Evolutionary conservation across 2,113 vertebrate genomes (phyloP), one percentile per base, ranked within the genome.

Genomic region (Rhagologus leucostigma): DNA sequence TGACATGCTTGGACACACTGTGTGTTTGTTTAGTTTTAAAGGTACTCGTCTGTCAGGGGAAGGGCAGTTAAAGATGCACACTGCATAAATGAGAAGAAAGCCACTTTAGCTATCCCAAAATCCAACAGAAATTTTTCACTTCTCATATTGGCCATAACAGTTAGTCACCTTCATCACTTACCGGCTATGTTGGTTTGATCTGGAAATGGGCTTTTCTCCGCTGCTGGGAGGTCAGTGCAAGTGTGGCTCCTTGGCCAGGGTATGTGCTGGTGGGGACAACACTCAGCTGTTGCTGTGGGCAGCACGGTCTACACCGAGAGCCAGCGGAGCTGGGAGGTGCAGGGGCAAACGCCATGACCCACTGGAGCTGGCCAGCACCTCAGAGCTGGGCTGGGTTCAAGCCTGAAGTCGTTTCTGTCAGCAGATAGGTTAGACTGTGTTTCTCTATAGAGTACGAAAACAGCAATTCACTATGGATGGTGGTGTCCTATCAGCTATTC

Each of bases 21-120:
- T 55, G 52, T 90, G 85, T 94, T 94, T 92, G 74, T 91, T 91
- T 95, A 80, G 82, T 67, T 91, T 93, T 90, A 69, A 78, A 95
- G 73, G 83, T 60, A 68, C 81, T 88, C 87, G 76, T 86, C 90
- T 82, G 91, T 78, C 77, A 96, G 44, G 26, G 30, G 70, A 92
- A 94, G 67, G 79, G 41, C 70, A 80, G 64, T 35, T 87, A 62
- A 93, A 92, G 35, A 27, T 19, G 50, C 30, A 55, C 1, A 1
- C 59, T 9, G 2, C 71, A 87, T 85, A 76, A 86, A 94, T 75
- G 49, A 82, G 78, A 64, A 46, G 47, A 65, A 91, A 85, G n/a
- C 5, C 26, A 12, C 50, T 77, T 74, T 33, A 80, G 24, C 47
- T 52, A 23, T 70, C 81, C 35, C 49, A 35, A 79, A 93, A 80